Base-by-base conservation (phyloP, 2,888 invertebrate species). In the Nemapogon koenigi region DNA sequence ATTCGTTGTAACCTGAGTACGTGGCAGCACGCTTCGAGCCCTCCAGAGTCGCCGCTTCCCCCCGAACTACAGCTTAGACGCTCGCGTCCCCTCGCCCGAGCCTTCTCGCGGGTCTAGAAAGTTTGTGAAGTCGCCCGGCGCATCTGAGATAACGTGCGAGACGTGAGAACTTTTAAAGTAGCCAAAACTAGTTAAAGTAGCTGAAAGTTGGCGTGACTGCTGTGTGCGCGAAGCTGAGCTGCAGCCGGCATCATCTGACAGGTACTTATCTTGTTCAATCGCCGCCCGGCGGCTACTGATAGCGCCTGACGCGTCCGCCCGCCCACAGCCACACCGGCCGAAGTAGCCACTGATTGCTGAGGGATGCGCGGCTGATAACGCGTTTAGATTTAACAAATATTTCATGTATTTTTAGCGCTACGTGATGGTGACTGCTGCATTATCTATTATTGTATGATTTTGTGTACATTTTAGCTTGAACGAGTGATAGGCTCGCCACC, bases 1-100 rank as follows among this genome's bases (percentile, higher is more conserved):
- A 65, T 69, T 72, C 62, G 69, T 69, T 68, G 68, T 73, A 68
- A 68, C 56, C 67, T 59, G 62, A 69, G 63, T 67, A 41, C 65
- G 68, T 66, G 62, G 26, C 64, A 65, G 53, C 72, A 67, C 73
- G 73, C 75, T 72, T 72, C 62, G 56, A 51, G 55, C 53, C 50
- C 56, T 59, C 58, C 57, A 52, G 51, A 52, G 52, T 55, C 47
- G 53, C 48, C 51, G 68, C 72, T 69, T 69, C 57, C 64, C 66
- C 66, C 63, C 55, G 61, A 53, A 35, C 53, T 59, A 26, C 54
- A 58, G 67, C 68, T 60, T 62, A 66, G 53, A 53, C 22, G 51
- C 50, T 22, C n/a, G 10, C 28, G 17, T 15, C 35, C 38, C 19
- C 33, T 19, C n/a, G n/a, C n/a, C 19, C 22, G 18, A 35, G 27